These are phyloP conservation scores for Ylistrum balloti DNA, from an alignment of 1,140 invertebrate genomes.

Conservation along the genomic window DNA sequence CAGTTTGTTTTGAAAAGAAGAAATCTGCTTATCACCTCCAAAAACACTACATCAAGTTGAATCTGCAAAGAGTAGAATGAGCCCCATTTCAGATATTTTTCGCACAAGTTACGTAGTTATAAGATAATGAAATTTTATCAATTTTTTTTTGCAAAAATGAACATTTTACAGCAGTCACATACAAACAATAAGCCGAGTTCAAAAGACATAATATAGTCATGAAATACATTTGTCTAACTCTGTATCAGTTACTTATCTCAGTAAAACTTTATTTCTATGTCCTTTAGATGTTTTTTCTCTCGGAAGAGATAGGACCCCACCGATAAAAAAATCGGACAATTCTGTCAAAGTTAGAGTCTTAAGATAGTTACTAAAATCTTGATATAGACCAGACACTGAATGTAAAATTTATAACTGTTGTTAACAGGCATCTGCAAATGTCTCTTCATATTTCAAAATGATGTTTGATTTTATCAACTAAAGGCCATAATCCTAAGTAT, in stretches of 20 bases:
- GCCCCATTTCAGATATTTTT: background rate
- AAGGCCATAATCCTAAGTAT: constrained; percentile 1
- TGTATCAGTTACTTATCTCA: background rate
- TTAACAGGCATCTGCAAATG: constrained; percentile 31
- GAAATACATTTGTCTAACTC: background rate
- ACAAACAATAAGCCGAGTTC: constrained; percentile 5
- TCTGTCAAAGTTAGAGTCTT: background rate
- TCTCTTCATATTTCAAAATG: constrained; percentile 40
- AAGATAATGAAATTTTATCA: constrained; percentile 2
- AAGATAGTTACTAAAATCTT: background rate
- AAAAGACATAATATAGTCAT: constrained; percentile 9
- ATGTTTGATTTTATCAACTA: constrained; percentile 36
- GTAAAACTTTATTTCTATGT: constrained; percentile 32
- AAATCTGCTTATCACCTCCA: background rate
- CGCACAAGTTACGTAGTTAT: background rate
- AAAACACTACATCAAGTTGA: background rate
- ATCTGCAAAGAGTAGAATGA: background rate
- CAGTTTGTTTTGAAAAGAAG: background rate
- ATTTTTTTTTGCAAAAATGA: background rate
- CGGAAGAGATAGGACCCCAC: background rate
- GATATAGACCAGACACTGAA: background rate
- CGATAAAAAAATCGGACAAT: constrained; percentile 16
- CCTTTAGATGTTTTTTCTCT: background rate
- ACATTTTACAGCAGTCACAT: background rate
- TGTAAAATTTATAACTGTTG: constrained; percentile 3